Evolutionary conservation across 2,113 vertebrate genomes (phyloP), one percentile per base, ranked within the genome.

Genomic region (Catharus fuscescens): DNA sequence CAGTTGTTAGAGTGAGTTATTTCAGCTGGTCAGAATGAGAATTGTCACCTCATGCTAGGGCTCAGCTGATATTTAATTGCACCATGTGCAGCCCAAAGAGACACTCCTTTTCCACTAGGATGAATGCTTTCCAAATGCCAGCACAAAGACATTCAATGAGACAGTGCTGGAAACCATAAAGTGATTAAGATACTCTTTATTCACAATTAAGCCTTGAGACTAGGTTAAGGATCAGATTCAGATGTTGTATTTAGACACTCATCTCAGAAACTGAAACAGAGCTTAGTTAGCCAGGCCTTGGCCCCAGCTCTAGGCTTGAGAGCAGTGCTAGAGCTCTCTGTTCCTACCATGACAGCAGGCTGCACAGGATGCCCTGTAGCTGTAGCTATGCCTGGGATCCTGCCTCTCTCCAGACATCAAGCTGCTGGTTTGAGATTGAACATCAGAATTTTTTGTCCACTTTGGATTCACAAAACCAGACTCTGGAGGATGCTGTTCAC

Each of bases 31-130:
- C 85, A 88, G 73, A 85, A 93, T 0, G 6, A 72, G 72, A 86
- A 86, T 50, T 85, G 91, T 76, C 69, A 56, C 40, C 36, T 85
- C 67, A 80, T 26, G 18, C 81, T 65, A 40, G 1, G 80, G 70
- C 52, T 95, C 66, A 64, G 59, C 54, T 66, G 71, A 80, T 32
- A 80, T 48, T 60, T 80, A 91, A 88, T 86, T 76, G 79, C 21
- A 70, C n/a, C 73, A 61, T 8, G 16, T 79, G 82, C 93, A 90
- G 82, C 59, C 53, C 91, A 88, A 90, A 83, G 64, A 94, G 84
- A 87, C 84, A 65, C 52, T 83, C 79, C 40, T 90, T 88, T 73
- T 54, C 84, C 88, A 34, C 82, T 32, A 7, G 15, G 28, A 84
- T 71, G 86, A 84, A 83, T 32, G 47, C 25, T 77, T 47, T 79